Evolutionary conservation across 1,140 invertebrate species (phyloP).

Genomic region (Leguminivora glycinivorella): DNA sequence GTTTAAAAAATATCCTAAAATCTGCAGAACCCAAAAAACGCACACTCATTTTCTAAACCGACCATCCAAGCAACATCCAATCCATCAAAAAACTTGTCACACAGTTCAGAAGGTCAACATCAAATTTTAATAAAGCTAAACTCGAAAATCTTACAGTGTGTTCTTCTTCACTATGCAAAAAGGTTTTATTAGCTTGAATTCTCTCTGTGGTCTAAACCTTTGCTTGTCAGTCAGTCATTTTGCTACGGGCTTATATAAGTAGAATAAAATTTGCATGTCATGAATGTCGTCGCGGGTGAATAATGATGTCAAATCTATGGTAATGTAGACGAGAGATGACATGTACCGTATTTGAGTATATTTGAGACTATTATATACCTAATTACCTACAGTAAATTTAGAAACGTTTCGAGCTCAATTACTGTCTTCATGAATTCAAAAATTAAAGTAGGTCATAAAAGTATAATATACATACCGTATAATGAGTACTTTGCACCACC

Average conservation of each 20-base stretch:
- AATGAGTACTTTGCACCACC: too few species aligned
- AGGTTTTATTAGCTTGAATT: background rate
- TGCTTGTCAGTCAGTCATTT: slow-evolving; percentile 17
- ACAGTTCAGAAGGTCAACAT: background rate
- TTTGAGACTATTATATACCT: too few species aligned
- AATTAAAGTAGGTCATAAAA: too few species aligned
- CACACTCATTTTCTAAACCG: background rate
- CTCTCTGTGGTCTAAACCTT: background rate
- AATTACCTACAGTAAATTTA: too few species aligned
- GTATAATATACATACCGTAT: too few species aligned
- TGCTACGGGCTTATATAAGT: slow-evolving; percentile 13
- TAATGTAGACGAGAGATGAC: background rate
- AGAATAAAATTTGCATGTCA: slow-evolving; percentile 22
- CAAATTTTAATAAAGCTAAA: background rate
- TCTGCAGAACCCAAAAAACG: background rate
- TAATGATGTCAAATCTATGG: slow-evolving; percentile 18
- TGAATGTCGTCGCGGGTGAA: slow-evolving; percentile 10
- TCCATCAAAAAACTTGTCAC: slow-evolving; percentile 24
- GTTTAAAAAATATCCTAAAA: background rate
- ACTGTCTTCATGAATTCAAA: too few species aligned
- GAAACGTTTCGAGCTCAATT: too few species aligned
- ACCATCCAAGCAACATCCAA: background rate
- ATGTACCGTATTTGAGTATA: background rate
- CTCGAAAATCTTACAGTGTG: background rate
- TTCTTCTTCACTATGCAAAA: background rate